phyloP scores from a whole-genome alignment of 2,113 vertebrate genomes.

The Lampris megalopsis region DNA sequence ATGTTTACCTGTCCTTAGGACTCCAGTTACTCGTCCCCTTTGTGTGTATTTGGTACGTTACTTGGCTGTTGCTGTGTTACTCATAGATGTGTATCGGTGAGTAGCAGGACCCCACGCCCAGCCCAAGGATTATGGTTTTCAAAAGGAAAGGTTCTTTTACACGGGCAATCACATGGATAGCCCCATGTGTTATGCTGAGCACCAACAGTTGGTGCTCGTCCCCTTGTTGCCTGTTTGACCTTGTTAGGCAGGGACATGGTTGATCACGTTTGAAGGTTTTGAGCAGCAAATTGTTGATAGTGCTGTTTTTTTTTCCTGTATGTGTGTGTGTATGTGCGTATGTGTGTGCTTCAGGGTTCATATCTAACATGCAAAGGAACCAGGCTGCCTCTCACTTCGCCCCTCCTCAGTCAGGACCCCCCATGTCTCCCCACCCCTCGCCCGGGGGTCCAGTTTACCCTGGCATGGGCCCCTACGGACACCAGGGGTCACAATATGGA shows the following conservation, averaged over 20 bases:
- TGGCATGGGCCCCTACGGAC: constrained; percentile 89
- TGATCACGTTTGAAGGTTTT: neutral
- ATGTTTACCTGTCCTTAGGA: constrained; percentile 26
- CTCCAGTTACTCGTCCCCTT: constrained; percentile 31
- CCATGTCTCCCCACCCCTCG: constrained; percentile 93
- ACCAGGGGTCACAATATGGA: constrained; percentile 93
- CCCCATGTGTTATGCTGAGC: neutral
- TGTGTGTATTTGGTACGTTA: neutral
- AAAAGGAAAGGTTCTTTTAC: constrained; percentile 29
- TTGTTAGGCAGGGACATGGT: neutral
- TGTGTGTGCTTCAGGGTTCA: constrained; percentile 85
- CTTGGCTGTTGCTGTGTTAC: neutral
- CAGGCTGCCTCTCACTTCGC: constrained; percentile 90
- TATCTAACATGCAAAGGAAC: constrained; percentile 91
- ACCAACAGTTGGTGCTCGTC: neutral
- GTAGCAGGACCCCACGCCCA: constrained; percentile 31
- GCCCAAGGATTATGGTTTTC: constrained; percentile 41
- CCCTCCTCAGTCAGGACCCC: constrained; percentile 89
- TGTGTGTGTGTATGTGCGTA: neutral
- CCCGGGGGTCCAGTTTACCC: constrained; percentile 90
- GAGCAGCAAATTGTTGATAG: neutral
- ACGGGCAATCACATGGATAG: constrained; percentile 19
- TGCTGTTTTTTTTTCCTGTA: neutral
- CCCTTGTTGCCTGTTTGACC: constrained; percentile 24
- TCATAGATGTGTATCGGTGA: constrained; percentile 43